phyloP scores from a whole-genome alignment of 2,888 invertebrate species.

The Tethea ocularis region DNA sequence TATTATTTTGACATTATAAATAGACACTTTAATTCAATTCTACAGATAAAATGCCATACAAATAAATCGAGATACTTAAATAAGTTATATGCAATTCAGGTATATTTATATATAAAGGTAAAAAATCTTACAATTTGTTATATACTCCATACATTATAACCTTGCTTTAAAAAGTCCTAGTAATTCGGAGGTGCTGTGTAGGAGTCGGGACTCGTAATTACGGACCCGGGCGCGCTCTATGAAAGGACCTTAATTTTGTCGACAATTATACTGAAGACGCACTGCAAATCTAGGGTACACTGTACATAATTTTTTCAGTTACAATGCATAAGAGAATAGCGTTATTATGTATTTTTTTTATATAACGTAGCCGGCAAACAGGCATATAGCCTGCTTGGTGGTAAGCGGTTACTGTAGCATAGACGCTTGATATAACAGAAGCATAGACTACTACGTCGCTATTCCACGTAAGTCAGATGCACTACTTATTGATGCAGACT shows the following conservation, averaged over 20 bases:
- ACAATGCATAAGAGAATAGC: constrained; percentile 10
- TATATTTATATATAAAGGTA: background rate
- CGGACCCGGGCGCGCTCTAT: constrained; percentile 27
- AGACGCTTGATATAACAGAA: too few relatives aligned
- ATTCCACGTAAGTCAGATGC: too few relatives aligned
- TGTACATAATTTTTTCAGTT: constrained; percentile 29
- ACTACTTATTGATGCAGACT: too few relatives aligned
- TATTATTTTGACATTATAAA: too few relatives aligned
- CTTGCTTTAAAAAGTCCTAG: background rate
- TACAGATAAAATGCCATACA: too few relatives aligned
- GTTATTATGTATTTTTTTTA: background rate
- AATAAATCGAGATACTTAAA: too few relatives aligned
- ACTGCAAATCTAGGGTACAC: constrained; percentile 37
- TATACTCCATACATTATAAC: background rate
- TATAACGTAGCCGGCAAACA: too few relatives aligned
- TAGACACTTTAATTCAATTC: too few relatives aligned
- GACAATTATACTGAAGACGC: constrained; percentile 47
- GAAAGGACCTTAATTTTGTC: constrained; percentile 47
- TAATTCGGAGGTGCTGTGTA: constrained; percentile 1
- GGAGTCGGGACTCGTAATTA: constrained; percentile 29
- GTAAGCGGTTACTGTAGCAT: too few relatives aligned
- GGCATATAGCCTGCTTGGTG: too few relatives aligned
- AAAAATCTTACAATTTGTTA: background rate
- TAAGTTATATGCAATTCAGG: too few relatives aligned
- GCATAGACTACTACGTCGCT: too few relatives aligned